Conservation (phyloP, 2,797 vertebrate species). For the Sciurus carolinensis region DNA sequence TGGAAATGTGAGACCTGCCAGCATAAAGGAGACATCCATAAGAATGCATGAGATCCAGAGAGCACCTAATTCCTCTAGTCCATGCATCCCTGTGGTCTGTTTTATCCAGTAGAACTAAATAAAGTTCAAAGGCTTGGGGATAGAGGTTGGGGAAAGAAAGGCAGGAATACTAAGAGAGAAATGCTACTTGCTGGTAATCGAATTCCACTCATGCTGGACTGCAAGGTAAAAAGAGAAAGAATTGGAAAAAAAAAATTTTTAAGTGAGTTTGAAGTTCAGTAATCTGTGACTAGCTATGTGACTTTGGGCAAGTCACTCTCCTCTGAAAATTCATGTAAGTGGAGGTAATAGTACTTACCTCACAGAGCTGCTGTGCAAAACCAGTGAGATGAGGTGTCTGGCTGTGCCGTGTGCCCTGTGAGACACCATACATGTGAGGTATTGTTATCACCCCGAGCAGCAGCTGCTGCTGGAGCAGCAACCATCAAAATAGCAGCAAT, state of each 20-base stretch:
- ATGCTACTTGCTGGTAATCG: neutral
- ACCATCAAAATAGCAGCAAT: constrained; percentile 47
- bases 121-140: neutral
- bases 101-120: neutral
- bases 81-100: neutral
- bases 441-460: neutral
- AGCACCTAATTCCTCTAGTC: neutral
- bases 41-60: neutral
- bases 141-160: neutral
- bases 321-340: neutral
- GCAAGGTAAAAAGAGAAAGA: neutral
- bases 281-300: neutral
- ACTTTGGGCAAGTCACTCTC: neutral
- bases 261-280: neutral
- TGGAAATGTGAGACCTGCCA: constrained; percentile 7
- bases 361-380: neutral
- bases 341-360: neutral
- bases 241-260: neutral
- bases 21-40: neutral
- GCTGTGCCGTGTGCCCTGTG: neutral
- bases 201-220: constrained; percentile 37
- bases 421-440: neutral
- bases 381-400: neutral
- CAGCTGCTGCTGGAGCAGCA: neutral
- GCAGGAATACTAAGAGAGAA: neutral